Evolutionary conservation across 2,888 invertebrate species (phyloP).

Genomic region (Sisyra terminalis): DNA sequence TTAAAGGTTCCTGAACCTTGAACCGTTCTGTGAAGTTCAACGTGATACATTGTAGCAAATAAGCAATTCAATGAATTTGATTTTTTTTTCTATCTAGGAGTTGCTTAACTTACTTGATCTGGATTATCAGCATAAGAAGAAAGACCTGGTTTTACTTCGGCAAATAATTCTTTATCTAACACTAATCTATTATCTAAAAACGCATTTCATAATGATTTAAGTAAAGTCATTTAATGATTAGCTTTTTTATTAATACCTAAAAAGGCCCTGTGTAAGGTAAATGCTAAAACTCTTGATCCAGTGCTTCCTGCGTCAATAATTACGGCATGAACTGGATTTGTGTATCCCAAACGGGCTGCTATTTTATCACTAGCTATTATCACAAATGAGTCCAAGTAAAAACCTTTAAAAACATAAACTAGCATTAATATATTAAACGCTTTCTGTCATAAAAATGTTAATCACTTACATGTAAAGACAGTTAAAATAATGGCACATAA

Average conservation of each 20-base stretch:
- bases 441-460: not conserved
- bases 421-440: not conserved
- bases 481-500: slow-evolving; percentile 23
- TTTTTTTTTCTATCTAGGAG: slow-evolving; percentile 3
- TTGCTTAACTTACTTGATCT: slow-evolving; percentile 34
- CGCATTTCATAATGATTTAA: not conserved
- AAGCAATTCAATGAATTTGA: no score
- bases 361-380: slow-evolving; percentile 50
- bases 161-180: slow-evolving; percentile 67
- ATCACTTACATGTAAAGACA: slow-evolving; percentile 22
- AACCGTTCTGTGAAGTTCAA: no score
- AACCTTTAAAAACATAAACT: slow-evolving; percentile 23
- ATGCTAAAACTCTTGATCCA: slow-evolving; percentile 71
- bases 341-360: slow-evolving; percentile 54
- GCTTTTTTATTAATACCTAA: slow-evolving; percentile 31
- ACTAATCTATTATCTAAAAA: slow-evolving; percentile 44
- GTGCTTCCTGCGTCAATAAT: slow-evolving; percentile 92
- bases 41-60: slow-evolving; percentile 8
- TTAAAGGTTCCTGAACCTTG: no score
- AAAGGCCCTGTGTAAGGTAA: slow-evolving; percentile 65
- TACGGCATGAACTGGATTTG: slow-evolving; percentile 59
- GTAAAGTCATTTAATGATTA: no score
- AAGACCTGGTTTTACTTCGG: slow-evolving; percentile 77
- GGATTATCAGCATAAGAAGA: slow-evolving; percentile 77
- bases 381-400: slow-evolving; percentile 36